Conservation (phyloP, 1,140 invertebrate species). For the Eueides isabella region DNA sequence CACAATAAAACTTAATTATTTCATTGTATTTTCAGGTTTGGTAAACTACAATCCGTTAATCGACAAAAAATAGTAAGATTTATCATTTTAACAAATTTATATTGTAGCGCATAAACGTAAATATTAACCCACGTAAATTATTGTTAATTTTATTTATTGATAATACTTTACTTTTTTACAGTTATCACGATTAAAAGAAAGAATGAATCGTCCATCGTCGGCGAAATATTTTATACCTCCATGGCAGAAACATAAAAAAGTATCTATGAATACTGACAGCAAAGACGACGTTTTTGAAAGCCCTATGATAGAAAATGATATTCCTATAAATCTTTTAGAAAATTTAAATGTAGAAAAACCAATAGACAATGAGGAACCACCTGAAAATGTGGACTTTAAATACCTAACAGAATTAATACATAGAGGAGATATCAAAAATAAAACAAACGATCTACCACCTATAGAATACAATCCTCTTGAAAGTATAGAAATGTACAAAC, state of each 20-base stretch:
- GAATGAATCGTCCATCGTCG: conserved; percentile 28
- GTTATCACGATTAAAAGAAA: conserved; percentile 49
- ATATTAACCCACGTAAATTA: background rate
- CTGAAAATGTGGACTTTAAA: conserved; percentile 65
- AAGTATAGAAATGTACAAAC: conserved; percentile 34
- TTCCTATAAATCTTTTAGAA: conserved; percentile 31
- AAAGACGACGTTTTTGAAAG: conserved; percentile 28
- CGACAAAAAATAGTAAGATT: conserved; percentile 1
- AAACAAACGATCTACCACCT: conserved; percentile 33
- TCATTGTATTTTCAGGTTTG: background rate
- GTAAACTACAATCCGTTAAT: background rate
- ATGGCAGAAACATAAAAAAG: conserved; percentile 42
- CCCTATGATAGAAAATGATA: conserved; percentile 22
- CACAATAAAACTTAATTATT: background rate
- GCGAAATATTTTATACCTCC: conserved; percentile 23
- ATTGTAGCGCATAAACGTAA: too few species aligned
- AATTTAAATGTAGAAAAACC: conserved; percentile 32
- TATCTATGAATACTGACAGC: conserved; percentile 15
- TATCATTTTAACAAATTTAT: background rate
- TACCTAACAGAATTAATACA: conserved; percentile 70
- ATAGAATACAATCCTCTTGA: conserved; percentile 41
- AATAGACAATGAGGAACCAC: conserved; percentile 15
- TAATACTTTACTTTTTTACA: conserved; percentile 34
- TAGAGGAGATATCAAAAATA: conserved; percentile 49
- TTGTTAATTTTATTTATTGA: background rate